These are phyloP conservation scores for Cephus rjabovi DNA, from an alignment of 2,888 invertebrate species.

Conservation along the genomic window DNA sequence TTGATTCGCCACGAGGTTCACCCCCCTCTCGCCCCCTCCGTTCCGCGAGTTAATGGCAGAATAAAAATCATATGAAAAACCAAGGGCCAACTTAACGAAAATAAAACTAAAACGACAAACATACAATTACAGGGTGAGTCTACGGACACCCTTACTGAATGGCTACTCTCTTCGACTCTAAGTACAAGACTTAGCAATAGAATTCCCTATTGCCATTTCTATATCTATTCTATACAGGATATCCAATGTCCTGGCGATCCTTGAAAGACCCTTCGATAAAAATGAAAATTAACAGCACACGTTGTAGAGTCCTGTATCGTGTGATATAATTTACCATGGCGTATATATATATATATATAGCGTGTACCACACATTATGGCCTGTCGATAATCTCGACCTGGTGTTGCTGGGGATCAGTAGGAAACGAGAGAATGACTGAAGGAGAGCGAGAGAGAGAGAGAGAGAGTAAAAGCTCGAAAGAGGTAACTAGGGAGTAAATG, in stretches of 20 bases:
- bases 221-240: too few species aligned
- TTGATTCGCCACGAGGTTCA: neutral
- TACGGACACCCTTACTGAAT: neutral
- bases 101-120: neutral
- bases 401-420: neutral
- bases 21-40: too few species aligned
- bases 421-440: neutral
- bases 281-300: neutral
- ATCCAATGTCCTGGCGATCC: neutral
- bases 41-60: neutral
- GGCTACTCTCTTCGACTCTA: neutral
- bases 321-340: conserved; percentile 1
- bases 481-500: neutral
- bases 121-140: neutral
- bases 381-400: conserved; percentile 2
- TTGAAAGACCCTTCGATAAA: neutral
- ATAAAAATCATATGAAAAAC: neutral
- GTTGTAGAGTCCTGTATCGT: neutral
- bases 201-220: neutral
- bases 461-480: neutral
- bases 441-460: neutral
- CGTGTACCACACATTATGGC: conserved; percentile 6
- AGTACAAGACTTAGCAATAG: neutral
- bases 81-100: neutral
- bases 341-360: neutral